A percentile compares a stretch with the other conserved stretches of the same genome.
Evolutionary conservation across 30 jellyfish, hydroid and myxozoan genomes (phyloP).

Genomic region (Catostylus mosaicus): DNA sequence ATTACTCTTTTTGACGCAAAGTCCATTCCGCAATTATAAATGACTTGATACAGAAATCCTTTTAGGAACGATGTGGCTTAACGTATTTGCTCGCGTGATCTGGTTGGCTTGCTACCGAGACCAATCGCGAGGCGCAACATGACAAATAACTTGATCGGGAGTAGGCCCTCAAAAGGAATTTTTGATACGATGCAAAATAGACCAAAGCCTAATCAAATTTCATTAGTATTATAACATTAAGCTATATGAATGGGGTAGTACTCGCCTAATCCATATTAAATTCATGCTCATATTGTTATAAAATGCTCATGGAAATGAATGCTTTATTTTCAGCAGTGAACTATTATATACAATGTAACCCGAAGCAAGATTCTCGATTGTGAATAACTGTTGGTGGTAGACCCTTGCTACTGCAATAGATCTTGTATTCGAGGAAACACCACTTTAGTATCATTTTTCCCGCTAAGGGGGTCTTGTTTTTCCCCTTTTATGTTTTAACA

Average conservation of each 20-base stretch:
- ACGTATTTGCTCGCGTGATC: conserved; percentile 30
- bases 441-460: too few species aligned
- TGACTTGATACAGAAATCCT: conserved; percentile 34
- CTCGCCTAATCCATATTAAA: not conserved
- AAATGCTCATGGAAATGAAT: too few species aligned
- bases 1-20: conserved; percentile 24
- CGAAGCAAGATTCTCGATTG: too few species aligned
- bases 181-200: conserved; percentile 17
- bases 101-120: not conserved
- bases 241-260: conserved; percentile 3
- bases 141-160: conserved; percentile 20
- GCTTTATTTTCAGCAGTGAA: too few species aligned
- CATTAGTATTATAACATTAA: conserved; percentile 6
- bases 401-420: too few species aligned
- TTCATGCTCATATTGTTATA: not conserved
- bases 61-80: conserved; percentile 2
- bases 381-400: too few species aligned
- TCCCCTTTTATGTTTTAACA: too few species aligned
- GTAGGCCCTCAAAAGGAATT: conserved; percentile 27
- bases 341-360: too few species aligned
- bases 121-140: not conserved
- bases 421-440: too few species aligned
- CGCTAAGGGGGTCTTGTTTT: too few species aligned
- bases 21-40: conserved; percentile 26
- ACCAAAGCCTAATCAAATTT: not conserved